Evolutionary conservation across 1,140 invertebrate genomes (phyloP).

Genomic region (Heliothis subflexa): DNA sequence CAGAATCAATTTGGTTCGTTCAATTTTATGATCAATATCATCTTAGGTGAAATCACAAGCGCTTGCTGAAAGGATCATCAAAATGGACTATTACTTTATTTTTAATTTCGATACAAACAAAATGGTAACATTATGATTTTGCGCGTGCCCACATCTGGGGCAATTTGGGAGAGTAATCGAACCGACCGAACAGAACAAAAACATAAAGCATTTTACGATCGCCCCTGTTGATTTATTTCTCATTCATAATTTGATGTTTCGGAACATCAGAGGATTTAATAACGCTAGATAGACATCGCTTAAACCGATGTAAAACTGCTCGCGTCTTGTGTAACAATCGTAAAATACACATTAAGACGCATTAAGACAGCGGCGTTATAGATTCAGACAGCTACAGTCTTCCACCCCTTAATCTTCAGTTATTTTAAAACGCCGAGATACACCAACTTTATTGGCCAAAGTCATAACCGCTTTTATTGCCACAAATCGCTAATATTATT

Average conservation of each 20-base stretch:
- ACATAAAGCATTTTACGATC: slow-evolving; percentile 83
- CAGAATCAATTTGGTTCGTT: slow-evolving; percentile 40
- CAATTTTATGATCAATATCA: slow-evolving; percentile 43
- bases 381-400: slow-evolving; percentile 69
- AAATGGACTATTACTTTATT: slow-evolving; percentile 55
- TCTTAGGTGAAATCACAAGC: slow-evolving; percentile 40
- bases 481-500: slow-evolving; percentile 77
- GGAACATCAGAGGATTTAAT: slow-evolving; percentile 82
- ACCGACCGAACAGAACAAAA: slow-evolving; percentile 76
- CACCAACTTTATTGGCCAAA: slow-evolving; percentile 76
- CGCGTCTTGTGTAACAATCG: slow-evolving; percentile 82
- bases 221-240: slow-evolving; percentile 82
- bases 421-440: slow-evolving; percentile 82
- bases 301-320: slow-evolving; percentile 79
- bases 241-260: slow-evolving; percentile 84
- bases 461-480: slow-evolving; percentile 81
- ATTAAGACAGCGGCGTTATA: slow-evolving; percentile 75
- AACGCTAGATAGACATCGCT: slow-evolving; percentile 81
- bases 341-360: slow-evolving; percentile 85
- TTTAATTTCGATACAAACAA: slow-evolving; percentile 61
- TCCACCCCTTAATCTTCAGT: slow-evolving; percentile 80
- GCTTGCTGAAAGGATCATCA: slow-evolving; percentile 47
- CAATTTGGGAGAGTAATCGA: slow-evolving; percentile 76
- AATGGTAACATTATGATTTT: slow-evolving; percentile 71
- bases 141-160: slow-evolving; percentile 72